Conservation (phyloP, 2,888 invertebrate species). For the Rambutsinella grinnellia region DNA sequence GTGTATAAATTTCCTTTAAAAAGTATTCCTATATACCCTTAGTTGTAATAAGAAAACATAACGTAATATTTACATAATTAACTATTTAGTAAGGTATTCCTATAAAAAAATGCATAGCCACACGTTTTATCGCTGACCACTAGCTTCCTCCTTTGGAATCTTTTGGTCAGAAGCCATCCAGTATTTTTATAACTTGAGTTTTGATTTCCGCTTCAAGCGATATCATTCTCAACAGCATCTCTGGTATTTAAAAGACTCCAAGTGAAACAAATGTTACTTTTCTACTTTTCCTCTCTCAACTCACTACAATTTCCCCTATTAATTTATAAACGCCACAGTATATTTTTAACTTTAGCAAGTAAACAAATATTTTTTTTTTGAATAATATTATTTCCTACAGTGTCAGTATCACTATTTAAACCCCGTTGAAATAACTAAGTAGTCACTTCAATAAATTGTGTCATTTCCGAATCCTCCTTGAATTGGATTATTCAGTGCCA, state of each 20-base stretch:
- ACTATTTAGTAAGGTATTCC: no score
- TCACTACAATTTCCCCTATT: conserved; percentile 21
- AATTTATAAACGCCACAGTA: conserved; percentile 42
- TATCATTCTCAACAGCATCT: conserved; percentile 44
- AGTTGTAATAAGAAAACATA: not conserved
- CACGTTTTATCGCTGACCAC: not conserved
- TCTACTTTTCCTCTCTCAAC: conserved; percentile 38
- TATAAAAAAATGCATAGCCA: no score
- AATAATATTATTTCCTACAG: no score
- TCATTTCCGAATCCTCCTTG: no score
- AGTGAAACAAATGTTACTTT: conserved; percentile 55
- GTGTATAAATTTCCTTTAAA: conserved; percentile 10
- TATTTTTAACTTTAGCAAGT: not conserved
- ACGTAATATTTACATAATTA: not conserved
- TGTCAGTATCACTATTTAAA: no score
- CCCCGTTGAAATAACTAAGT: not conserved
- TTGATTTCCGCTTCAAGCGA: not conserved
- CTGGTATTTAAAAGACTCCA: conserved; percentile 56
- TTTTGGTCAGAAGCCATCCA: conserved; percentile 43
- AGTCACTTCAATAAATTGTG: not conserved
- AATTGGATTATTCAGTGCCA: no score
- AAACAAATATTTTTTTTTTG: no score
- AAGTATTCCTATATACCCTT: not conserved
- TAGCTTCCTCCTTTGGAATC: not conserved
- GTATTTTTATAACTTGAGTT: conserved; percentile 33